These are phyloP conservation scores for Sisyra nigra DNA, from an alignment of 2,888 invertebrate species.

Conservation along the genomic window DNA sequence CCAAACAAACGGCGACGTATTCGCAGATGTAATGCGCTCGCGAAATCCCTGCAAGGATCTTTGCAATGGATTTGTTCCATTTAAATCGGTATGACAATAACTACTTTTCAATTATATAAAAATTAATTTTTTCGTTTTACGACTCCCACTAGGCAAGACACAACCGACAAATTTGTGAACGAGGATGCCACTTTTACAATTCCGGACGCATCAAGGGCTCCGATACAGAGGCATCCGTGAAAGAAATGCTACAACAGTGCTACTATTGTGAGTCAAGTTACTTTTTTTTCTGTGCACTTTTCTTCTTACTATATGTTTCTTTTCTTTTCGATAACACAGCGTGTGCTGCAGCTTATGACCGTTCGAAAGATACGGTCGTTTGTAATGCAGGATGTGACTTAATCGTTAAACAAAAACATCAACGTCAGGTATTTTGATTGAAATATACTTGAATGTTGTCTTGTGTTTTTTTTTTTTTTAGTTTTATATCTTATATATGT, in stretches of 20 bases:
- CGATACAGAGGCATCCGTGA: background rate
- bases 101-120: background rate
- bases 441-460: background rate
- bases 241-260: background rate
- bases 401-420: constrained; percentile 3
- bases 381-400: constrained; percentile 6
- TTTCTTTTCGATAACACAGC: constrained; percentile 1
- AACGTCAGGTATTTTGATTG: background rate
- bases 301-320: background rate
- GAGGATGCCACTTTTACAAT: constrained; percentile 7
- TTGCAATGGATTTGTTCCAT: constrained; percentile 3
- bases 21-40: constrained; percentile 5
- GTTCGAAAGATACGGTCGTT: background rate
- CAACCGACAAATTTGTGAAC: constrained; percentile 4
- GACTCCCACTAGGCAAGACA: constrained; percentile 4
- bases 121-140: too few species aligned
- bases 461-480: background rate
- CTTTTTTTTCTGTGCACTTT: background rate
- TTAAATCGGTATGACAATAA: constrained; percentile 2
- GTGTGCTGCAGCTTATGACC: constrained; percentile 6
- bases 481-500: background rate
- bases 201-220: background rate
- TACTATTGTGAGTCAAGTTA: constrained; percentile 3
- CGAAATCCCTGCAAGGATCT: constrained; percentile 5
- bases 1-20: constrained; percentile 1